Conservation (phyloP, 2,113 vertebrate species). For the Sebastes fasciatus region DNA sequence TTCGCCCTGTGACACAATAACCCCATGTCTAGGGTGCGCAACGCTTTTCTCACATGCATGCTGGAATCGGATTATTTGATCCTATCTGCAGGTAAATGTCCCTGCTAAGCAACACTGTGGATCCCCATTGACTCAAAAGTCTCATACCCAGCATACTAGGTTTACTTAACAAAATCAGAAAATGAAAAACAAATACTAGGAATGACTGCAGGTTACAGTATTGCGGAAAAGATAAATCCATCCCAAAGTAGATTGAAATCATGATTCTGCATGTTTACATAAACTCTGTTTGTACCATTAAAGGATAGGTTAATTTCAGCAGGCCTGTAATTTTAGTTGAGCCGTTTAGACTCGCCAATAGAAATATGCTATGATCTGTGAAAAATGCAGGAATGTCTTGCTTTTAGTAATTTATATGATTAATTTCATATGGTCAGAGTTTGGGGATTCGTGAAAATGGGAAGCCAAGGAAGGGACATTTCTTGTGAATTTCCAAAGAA, state of each 20-base stretch:
- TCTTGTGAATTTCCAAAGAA: background rate
- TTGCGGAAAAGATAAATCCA: background rate
- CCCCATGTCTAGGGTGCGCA: background rate
- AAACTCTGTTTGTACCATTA: background rate
- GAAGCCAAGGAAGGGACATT: no score
- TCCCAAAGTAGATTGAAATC: background rate
- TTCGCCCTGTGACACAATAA: background rate
- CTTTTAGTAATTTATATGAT: background rate
- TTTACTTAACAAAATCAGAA: background rate
- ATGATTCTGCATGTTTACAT: slow-evolving; percentile 9
- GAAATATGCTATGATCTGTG: background rate
- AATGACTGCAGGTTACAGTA: background rate
- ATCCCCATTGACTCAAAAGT: background rate
- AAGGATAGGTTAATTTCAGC: slow-evolving; percentile 10
- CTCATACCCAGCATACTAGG: background rate
- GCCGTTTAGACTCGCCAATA: slow-evolving; percentile 29
- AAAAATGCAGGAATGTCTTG: slow-evolving; percentile 8
- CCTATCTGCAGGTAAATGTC: background rate
- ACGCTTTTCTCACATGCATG: background rate
- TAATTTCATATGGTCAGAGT: background rate
- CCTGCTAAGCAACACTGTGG: background rate
- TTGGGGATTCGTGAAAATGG: background rate
- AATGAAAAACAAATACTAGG: background rate
- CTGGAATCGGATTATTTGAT: background rate
- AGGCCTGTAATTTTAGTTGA: slow-evolving; percentile 24